Conservation (phyloP, 2,797 vertebrate species). For the Tokudaia tokunoshimensis region DNA sequence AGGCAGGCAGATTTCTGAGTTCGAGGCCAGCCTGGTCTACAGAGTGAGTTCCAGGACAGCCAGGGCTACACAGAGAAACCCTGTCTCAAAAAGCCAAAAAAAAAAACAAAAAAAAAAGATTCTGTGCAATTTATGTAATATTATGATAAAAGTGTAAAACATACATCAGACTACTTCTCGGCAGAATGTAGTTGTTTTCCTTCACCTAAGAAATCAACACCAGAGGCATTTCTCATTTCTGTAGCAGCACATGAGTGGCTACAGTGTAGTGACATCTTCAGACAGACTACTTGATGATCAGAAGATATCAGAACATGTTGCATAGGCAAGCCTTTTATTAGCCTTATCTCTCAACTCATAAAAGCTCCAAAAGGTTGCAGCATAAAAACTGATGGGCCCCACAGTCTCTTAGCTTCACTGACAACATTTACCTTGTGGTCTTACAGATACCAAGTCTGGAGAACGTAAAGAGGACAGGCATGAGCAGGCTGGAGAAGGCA, state of each 20-base stretch:
- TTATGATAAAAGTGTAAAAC: not conserved
- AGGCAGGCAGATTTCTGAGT: too few species aligned
- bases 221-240: not conserved
- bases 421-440: not conserved
- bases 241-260: rapidly evolving
- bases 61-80: too few species aligned
- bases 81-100: too few species aligned
- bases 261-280: not conserved
- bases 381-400: not conserved
- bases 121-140: not conserved
- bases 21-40: too few species aligned
- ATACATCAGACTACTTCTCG: not conserved
- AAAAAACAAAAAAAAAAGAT: not conserved
- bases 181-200: not conserved
- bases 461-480: not conserved
- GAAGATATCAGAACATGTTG: not conserved
- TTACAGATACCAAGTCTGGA: not conserved
- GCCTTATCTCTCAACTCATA: not conserved
- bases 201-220: not conserved
- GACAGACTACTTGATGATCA: not conserved
- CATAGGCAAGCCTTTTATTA: not conserved
- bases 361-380: not conserved
- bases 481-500: not conserved
- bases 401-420: not conserved
- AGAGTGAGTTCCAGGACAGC: too few species aligned